A percentile compares a stretch with the other conserved stretches of the same genome.
phyloP scores from a whole-genome alignment of 2,113 vertebrate genomes.

The Equus przewalskii region DNA sequence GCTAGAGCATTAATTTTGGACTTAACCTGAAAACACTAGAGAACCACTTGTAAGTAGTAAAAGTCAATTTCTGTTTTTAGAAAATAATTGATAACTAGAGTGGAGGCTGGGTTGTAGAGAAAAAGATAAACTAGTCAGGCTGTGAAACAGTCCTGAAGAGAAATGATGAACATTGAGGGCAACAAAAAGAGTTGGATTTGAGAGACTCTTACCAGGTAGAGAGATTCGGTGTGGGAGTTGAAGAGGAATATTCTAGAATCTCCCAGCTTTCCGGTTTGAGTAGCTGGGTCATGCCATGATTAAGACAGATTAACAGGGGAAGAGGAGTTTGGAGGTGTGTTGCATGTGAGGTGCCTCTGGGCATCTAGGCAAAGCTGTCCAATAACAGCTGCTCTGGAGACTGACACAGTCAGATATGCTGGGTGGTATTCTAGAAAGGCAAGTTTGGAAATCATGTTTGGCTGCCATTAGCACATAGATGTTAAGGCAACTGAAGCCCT shows the following conservation, averaged over 20 bases:
- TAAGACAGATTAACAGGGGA: background rate
- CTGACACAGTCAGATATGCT: background rate
- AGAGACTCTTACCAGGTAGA: background rate
- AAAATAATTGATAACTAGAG: background rate
- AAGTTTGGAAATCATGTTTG: background rate
- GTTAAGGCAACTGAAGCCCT: background rate
- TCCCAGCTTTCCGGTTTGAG: background rate
- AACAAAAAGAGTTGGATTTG: background rate
- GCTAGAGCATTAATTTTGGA: background rate
- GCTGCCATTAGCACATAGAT: background rate
- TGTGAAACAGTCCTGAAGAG: background rate
- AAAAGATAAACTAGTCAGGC: background rate
- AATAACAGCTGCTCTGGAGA: background rate
- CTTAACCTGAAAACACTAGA: conserved; percentile 5
- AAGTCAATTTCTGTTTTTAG: background rate
- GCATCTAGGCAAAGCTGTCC: background rate
- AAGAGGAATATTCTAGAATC: background rate
- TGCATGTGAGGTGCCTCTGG: background rate
- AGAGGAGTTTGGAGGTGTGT: background rate
- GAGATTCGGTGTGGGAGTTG: background rate
- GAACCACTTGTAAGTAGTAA: conserved; percentile 10
- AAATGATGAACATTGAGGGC: background rate
- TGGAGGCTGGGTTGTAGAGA: background rate
- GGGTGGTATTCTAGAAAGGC: background rate
- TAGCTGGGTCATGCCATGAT: background rate